Evolutionary conservation across 2,797 vertebrate species (phyloP).

Genomic region (Pipistrellus kuhlii): DNA sequence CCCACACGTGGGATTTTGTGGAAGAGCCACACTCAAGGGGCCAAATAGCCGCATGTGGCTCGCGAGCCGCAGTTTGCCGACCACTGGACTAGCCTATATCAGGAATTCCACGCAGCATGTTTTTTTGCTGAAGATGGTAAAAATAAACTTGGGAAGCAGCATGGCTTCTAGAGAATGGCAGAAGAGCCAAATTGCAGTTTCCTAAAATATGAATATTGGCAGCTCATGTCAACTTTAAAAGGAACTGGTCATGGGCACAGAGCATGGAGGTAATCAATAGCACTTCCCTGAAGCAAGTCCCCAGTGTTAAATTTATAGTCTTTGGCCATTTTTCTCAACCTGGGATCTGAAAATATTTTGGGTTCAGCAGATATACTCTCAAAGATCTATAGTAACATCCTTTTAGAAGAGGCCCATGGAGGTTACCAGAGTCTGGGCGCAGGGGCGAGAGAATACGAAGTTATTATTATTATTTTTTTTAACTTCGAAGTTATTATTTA

Average conservation of each 20-base stretch:
- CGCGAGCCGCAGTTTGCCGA: too few relatives aligned
- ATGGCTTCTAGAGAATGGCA: constrained; percentile 15
- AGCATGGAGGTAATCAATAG: constrained; percentile 12
- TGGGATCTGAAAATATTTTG: neutral
- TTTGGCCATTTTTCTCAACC: neutral
- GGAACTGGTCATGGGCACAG: neutral
- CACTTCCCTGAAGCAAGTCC: neutral
- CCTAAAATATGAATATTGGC: constrained; percentile 55
- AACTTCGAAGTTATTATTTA: neutral
- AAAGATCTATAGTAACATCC: neutral
- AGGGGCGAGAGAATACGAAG: neutral
- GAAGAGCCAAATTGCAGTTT: constrained; percentile 2
- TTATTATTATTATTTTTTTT: constrained; percentile 17
- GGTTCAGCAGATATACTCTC: constrained; percentile 1
- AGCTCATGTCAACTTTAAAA: constrained; percentile 44
- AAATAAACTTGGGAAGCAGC: constrained; percentile 13
- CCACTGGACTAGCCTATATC: neutral
- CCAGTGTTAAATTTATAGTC: neutral
- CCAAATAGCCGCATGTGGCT: too few relatives aligned
- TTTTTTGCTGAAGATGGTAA: neutral
- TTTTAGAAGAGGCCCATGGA: constrained; percentile 20
- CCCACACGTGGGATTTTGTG: too few relatives aligned
- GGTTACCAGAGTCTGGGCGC: neutral
- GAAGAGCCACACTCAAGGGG: too few relatives aligned
- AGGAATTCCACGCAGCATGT: neutral